Evolutionary conservation across 2,113 vertebrate species (phyloP).

Genomic region (Colius striatus): DNA sequence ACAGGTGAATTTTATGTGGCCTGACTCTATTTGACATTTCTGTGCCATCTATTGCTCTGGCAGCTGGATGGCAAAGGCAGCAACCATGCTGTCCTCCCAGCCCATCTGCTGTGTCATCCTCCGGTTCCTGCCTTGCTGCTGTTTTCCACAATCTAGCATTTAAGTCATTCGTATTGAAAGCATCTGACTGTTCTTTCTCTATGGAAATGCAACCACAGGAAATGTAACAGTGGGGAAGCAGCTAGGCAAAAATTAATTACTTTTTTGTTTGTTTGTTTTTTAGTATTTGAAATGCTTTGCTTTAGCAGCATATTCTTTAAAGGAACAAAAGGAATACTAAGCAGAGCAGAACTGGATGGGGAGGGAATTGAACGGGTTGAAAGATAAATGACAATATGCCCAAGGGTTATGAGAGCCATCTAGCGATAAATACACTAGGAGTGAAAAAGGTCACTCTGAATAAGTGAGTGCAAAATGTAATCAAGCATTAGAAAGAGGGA

Average conservation of each 20-base stretch:
- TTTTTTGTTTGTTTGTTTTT: not conserved
- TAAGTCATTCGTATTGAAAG: not conserved
- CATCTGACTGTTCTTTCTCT: not conserved
- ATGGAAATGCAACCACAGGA: not conserved
- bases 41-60: not conserved
- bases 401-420: slow-evolving; percentile 65
- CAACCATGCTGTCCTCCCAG: not conserved
- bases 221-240: not conserved
- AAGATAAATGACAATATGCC: slow-evolving; percentile 70
- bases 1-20: not conserved
- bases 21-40: not conserved
- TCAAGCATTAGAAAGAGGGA: slow-evolving; percentile 65
- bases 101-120: not conserved
- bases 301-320: slow-evolving; percentile 30
- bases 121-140: not conserved
- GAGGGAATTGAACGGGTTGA: slow-evolving; percentile 42
- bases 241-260: not conserved
- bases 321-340: slow-evolving; percentile 54
- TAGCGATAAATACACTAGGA: slow-evolving; percentile 56
- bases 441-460: slow-evolving; percentile 65
- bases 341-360: slow-evolving; percentile 8
- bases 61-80: not conserved
- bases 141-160: not conserved
- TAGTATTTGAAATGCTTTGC: slow-evolving; percentile 17
- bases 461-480: slow-evolving; percentile 65